Conservation (phyloP, 2,113 vertebrate species). For the Geococcyx californianus region DNA sequence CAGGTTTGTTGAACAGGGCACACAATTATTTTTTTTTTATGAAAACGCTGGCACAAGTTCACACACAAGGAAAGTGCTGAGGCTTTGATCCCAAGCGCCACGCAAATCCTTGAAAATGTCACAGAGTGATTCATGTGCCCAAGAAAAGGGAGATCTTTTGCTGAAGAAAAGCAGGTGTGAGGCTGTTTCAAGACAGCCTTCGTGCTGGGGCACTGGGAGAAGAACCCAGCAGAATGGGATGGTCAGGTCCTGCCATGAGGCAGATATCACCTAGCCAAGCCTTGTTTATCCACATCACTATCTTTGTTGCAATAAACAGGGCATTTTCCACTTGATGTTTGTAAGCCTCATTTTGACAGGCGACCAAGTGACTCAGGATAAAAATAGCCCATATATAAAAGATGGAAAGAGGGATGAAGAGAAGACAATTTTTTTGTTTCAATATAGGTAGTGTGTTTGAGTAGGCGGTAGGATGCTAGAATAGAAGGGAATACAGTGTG, state of each 20-base stretch:
- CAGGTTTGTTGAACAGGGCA: constrained; percentile 31
- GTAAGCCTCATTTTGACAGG: background rate
- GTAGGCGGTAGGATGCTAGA: background rate
- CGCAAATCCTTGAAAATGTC: constrained; percentile 64
- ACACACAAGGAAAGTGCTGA: constrained; percentile 25
- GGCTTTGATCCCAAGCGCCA: constrained; percentile 14
- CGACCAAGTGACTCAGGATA: background rate
- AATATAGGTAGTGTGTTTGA: background rate
- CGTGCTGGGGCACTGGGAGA: background rate
- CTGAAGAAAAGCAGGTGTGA: constrained; percentile 58
- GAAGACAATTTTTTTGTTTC: background rate
- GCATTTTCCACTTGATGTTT: background rate
- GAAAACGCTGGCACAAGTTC: constrained; percentile 44
- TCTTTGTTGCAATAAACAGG: background rate
- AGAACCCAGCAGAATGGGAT: background rate
- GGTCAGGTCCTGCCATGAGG: background rate
- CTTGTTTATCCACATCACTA: accelerated
- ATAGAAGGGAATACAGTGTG: constrained; percentile 4
- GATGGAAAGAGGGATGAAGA: background rate
- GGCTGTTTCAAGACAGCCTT: background rate
- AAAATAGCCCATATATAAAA: background rate
- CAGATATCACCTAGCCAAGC: background rate
- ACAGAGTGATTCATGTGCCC: constrained; percentile 45
- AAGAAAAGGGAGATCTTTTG: constrained; percentile 34
- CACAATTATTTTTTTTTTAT: constrained; percentile 15